Evolutionary conservation across 2,113 vertebrate genomes (phyloP), one percentile per base, ranked within the genome.

Genomic region (Aegypius monachus): DNA sequence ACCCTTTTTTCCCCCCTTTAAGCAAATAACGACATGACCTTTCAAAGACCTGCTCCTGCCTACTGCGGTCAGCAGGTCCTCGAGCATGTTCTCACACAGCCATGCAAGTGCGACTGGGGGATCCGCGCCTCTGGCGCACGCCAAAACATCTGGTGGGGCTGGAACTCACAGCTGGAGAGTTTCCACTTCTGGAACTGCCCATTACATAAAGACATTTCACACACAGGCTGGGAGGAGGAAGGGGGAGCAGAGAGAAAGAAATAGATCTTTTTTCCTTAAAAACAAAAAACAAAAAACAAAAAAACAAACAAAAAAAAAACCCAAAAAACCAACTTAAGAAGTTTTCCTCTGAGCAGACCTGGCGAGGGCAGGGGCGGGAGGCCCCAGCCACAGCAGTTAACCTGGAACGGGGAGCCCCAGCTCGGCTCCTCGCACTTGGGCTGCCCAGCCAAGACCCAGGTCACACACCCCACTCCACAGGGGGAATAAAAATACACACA

Each of bases 111-210:
- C 23, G 10, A 59, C 74, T 81, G 75, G 87, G 82, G 93, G 96
- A 91, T 71, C 95, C 3, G 55, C 11, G 26, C 81, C 88, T 86
- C 86, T 6, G 58, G 94, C 84, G 29, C 43, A 45, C 22, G 87
- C 97, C 92, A 91, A 96, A 96, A 97, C 97, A 97, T 97, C 97
- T 97, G 97, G 97, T 31, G 52, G 88, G 86, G 86, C 84, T 97
- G 96, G 97, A 96, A 95, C 94, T 84, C 93, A 85, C 97, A 95
- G 92, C 95, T 96, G 97, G 97, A 97, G 94, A 45, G 73, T 92
- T 94, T 97, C 97, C 95, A 96, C 87, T 91, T 81, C 73, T 94
- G 95, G 94, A 97, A 92, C 86, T 95, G 94, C 94, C 96, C 86
- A 22, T 97, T 97, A 95, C 84, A 95, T 95, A 97, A 97, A 97